Percentiles rank a stretch among this genome's conserved stretches.
phyloP scores from a whole-genome alignment of 2,113 vertebrate species.

The Microtus pennsylvanicus region DNA sequence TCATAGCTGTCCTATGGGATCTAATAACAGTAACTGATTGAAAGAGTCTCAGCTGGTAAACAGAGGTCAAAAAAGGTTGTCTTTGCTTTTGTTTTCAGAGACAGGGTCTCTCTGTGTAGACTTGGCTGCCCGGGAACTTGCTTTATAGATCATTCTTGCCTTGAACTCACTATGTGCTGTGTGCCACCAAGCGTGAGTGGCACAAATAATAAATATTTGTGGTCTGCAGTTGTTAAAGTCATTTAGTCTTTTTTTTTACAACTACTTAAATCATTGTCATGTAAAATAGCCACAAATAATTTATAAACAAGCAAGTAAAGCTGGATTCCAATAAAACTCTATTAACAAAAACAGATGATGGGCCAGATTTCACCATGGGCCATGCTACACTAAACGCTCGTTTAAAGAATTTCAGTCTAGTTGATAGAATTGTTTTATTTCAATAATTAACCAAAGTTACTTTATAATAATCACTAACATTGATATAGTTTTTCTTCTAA shows the following conservation, averaged over 20 bases:
- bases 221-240: neutral
- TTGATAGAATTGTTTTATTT: neutral
- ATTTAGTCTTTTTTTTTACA: neutral
- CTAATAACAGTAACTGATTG: slow-evolving; percentile 45
- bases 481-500: neutral
- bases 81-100: neutral
- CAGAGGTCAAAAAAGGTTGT: neutral
- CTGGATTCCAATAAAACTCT: neutral
- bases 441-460: no score
- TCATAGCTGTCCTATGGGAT: neutral
- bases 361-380: neutral
- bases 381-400: neutral
- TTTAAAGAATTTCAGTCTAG: slow-evolving; percentile 13
- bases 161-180: neutral
- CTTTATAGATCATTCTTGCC: neutral
- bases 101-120: neutral
- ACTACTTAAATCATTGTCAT: neutral
- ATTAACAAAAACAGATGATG: neutral
- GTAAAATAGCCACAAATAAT: neutral
- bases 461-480: neutral
- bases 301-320: neutral
- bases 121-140: neutral
- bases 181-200: no score
- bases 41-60: neutral
- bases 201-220: neutral